Conservation (phyloP, 2,797 vertebrate genomes). For the Epinephelus awoara region DNA sequence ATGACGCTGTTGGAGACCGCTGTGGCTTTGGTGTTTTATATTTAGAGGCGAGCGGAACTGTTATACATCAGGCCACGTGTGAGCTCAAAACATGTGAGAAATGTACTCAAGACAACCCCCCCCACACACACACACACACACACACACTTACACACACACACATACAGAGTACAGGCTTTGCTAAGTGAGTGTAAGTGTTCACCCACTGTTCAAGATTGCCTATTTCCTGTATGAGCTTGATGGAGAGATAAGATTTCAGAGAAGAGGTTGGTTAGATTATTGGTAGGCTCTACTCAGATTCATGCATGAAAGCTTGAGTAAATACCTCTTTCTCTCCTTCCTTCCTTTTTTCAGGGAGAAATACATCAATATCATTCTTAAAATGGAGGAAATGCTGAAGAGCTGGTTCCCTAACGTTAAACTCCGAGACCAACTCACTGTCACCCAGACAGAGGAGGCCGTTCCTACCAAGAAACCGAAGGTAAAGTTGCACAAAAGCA, state of each 20-base stretch:
- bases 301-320: neutral
- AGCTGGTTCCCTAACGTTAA: conserved; percentile 88
- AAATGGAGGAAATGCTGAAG: conserved; percentile 90
- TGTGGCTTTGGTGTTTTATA: conserved; percentile 79
- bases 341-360: conserved; percentile 76
- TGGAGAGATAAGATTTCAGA: conserved; percentile 52
- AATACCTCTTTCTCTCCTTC: conserved; percentile 13
- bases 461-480: conserved; percentile 84
- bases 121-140: conserved; percentile 16
- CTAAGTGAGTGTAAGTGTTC: conserved; percentile 33
- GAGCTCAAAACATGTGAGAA: conserved; percentile 80
- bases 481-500: conserved; percentile 68
- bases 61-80: conserved; percentile 76
- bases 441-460: conserved; percentile 73
- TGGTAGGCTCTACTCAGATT: conserved; percentile 35
- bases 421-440: conserved; percentile 72
- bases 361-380: conserved; percentile 86
- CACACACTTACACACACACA: conserved; percentile 13
- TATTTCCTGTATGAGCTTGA: conserved; percentile 67
- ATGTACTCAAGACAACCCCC: conserved; percentile 59
- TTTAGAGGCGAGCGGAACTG: conserved; percentile 76
- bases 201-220: conserved; percentile 30
- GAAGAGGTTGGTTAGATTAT: conserved; percentile 31
- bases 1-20: conserved; percentile 63
- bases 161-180: conserved; percentile 23